Conservation (phyloP, 1,140 invertebrate genomes). For the Ridgeia piscesae region DNA sequence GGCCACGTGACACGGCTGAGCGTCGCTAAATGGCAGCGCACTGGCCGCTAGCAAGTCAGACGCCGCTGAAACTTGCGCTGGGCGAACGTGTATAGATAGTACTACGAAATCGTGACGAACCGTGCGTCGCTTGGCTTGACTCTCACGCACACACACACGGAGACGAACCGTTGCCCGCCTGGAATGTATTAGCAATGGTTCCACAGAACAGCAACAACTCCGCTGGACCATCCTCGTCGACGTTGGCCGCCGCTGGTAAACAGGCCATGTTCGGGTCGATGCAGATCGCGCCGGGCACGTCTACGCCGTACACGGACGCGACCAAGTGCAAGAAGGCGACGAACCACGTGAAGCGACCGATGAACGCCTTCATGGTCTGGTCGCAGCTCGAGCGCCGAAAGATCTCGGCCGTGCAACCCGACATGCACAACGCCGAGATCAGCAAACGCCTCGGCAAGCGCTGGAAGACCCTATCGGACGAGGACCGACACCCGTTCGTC, state of each 20-base stretch:
- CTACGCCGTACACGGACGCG: constrained; percentile 93
- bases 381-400: constrained; percentile 86
- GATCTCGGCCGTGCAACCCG: constrained; percentile 91
- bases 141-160: neutral
- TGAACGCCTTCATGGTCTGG: constrained; percentile 59
- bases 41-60: neutral
- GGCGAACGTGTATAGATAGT: neutral
- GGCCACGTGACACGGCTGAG: neutral
- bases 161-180: neutral
- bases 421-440: constrained; percentile 99
- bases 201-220: neutral
- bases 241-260: neutral
- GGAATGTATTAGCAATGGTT: constrained; percentile 12
- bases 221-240: neutral
- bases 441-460: constrained; percentile 95
- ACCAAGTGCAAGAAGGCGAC: constrained; percentile 69
- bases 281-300: constrained; percentile 77
- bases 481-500: constrained; percentile 97
- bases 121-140: neutral
- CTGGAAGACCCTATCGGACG: constrained; percentile 98
- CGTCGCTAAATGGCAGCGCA: neutral
- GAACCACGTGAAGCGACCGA: constrained; percentile 64
- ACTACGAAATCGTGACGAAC: neutral
- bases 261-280: constrained; percentile 12
- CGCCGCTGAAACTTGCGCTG: neutral